Conservation (phyloP, 2,888 invertebrate species). For the Operophtera brumata region DNA sequence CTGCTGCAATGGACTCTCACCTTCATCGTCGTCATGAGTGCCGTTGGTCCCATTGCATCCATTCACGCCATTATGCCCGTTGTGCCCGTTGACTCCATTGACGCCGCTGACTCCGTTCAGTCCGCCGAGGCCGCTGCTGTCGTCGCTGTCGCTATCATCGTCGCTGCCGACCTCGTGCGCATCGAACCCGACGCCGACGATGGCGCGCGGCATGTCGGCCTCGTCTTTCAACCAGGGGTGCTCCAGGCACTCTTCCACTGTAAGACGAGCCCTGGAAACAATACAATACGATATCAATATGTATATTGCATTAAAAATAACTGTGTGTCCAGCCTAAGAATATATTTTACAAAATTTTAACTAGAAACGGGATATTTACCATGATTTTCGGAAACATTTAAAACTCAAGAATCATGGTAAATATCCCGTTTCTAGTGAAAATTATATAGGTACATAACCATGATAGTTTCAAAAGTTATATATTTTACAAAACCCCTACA, state of each 20-base stretch:
- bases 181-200: conserved; percentile 68
- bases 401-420: too few species aligned
- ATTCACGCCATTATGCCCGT: conserved; percentile 38
- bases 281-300: neutral
- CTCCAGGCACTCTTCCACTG: conserved; percentile 92
- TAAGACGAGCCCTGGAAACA: conserved; percentile 89
- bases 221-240: conserved; percentile 93
- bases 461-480: too few species aligned
- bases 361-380: too few species aligned
- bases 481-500: too few species aligned
- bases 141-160: conserved; percentile 42
- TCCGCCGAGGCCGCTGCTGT: conserved; percentile 40
- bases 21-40: conserved; percentile 61
- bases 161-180: conserved; percentile 46
- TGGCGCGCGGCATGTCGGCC: conserved; percentile 75
- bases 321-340: too few species aligned
- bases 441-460: too few species aligned
- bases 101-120: conserved; percentile 42
- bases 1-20: conserved; percentile 32
- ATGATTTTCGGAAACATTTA: too few species aligned
- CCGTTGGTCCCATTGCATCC: conserved; percentile 51
- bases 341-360: too few species aligned
- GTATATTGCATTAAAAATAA: too few species aligned
- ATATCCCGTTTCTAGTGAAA: too few species aligned
- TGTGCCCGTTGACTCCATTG: conserved; percentile 41